Base-by-base conservation (phyloP, 2,113 vertebrate species). In the Indicator maculatus region DNA sequence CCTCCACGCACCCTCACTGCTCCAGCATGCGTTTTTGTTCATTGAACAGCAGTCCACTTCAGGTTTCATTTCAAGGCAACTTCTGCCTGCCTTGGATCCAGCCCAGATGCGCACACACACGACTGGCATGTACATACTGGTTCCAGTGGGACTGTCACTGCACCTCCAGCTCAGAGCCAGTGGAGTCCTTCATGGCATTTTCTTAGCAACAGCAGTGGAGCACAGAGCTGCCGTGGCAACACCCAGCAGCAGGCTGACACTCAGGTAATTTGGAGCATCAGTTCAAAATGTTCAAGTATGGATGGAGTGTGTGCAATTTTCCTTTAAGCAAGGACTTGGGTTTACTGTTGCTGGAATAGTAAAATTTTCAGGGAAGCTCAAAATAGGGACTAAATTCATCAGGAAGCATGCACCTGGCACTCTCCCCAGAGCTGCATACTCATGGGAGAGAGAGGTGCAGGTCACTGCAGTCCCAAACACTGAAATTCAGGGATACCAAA, bases 351-450 rank as follows among this genome's bases (percentile, higher is more conserved):
- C 58, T 61, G 26, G 56, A 72, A 55, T n/a, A 15, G 26, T 39
- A 70, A 59, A n/a, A 44, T 47, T 45, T 71, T 39, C 63, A 84
- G 30, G 18, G 21, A 70, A 59, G 52, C 8, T 13, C n/a, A 76
- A 69, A 75, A 56, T 1, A 4, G 8, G 72, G 55, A 72, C 12
- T 45, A 45, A 65, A 81, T 55, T 23, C 6, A 39, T 19, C 19
- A 65, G 41, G 26, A 76, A 82, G 33, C 5, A 1, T 13, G 3
- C 1, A 5, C 39, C 45, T 56, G 5, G 1, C 2, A 16, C n/a
- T 30, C 30, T 28, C 8, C 33, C 33, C 31, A 13, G 21, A 33
- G 66, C 60, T n/a, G 16, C 17, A 26, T 55, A 28, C 30, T 72
- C 53, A 41, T 0, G 1, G 17, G 18, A 72, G 12, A 41, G n/a